Conservation (phyloP, 2,113 vertebrate species). For the Romanogobio albipinnatus region DNA sequence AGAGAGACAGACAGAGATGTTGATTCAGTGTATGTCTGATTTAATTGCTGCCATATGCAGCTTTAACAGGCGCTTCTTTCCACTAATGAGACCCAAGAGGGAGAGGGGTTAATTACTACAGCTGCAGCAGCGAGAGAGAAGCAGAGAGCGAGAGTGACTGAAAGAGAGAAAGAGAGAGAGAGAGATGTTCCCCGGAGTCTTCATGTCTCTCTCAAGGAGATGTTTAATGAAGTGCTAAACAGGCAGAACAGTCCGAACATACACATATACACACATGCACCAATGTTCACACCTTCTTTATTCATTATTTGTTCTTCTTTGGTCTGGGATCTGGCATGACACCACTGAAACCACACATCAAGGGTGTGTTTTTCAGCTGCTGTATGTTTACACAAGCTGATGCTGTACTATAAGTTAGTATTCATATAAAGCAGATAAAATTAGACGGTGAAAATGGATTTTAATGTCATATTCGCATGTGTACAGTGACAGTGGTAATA, state of each 20-base stretch:
- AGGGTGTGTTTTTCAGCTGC: not conserved
- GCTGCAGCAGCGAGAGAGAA: conserved; percentile 61
- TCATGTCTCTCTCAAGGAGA: conserved; percentile 73
- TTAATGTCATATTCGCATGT: not conserved
- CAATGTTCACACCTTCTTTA: not conserved
- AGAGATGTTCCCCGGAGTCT: conserved; percentile 41
- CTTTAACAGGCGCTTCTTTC: conserved; percentile 73
- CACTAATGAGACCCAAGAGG: conserved; percentile 75
- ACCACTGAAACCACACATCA: conserved; percentile 11
- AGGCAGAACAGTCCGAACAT: conserved; percentile 51
- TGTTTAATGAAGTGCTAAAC: conserved; percentile 79
- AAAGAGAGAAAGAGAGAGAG: conserved; percentile 40
- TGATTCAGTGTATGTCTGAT: conserved; percentile 58
- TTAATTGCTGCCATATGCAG: conserved; percentile 77
- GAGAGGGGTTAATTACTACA: conserved; percentile 77
- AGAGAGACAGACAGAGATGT: conserved; percentile 41
- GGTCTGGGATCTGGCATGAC: not conserved
- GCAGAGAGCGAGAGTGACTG: conserved; percentile 24
- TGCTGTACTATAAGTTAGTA: not conserved
- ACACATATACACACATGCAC: conserved; percentile 30
- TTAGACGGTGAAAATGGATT: not conserved
- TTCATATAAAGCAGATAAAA: not conserved
- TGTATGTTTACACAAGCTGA: not conserved
- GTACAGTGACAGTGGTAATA: not conserved
- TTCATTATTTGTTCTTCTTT: conserved; percentile 19